phyloP scores from a whole-genome alignment of 2,888 invertebrate genomes.

The Megaustenia siamemsis region DNA sequence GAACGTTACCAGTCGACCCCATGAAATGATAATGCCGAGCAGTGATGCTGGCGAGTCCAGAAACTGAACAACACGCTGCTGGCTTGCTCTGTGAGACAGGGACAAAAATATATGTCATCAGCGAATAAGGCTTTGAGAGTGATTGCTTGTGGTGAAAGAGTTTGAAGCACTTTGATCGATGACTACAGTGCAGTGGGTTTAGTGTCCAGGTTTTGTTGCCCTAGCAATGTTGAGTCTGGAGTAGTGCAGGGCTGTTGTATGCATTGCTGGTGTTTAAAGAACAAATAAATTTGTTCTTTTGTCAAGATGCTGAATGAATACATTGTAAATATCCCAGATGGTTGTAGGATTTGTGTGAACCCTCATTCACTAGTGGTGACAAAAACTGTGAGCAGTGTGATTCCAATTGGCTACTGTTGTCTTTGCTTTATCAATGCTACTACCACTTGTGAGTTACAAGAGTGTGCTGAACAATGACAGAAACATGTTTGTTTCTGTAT shows the following conservation, averaged over 20 bases:
- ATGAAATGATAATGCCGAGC: conserved; percentile 43
- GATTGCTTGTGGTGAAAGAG: neutral
- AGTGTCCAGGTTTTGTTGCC: conserved; percentile 18
- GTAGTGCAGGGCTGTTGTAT: conserved; percentile 25
- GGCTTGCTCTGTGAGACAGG: conserved; percentile 55
- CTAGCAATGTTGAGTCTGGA: conserved; percentile 25
- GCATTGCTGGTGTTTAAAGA: neutral
- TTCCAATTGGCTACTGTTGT: neutral
- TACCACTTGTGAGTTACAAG: neutral
- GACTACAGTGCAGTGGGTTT: conserved; percentile 16
- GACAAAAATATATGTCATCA: conserved; percentile 52
- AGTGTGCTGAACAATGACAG: neutral
- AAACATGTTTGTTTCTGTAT: neutral
- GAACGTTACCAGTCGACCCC: conserved; percentile 47
- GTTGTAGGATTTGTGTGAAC: neutral
- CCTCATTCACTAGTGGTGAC: neutral
- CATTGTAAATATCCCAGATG: neutral
- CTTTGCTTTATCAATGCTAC: neutral
- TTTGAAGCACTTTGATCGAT: conserved; percentile 1
- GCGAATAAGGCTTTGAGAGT: conserved; percentile 20
- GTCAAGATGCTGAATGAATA: neutral
- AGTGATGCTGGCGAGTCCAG: conserved; percentile 32
- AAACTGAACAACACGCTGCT: conserved; percentile 35
- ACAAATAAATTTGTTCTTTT: neutral
- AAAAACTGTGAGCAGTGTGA: neutral